Evolutionary conservation across 2,797 vertebrate species (phyloP).

Genomic region (Cryptoprocta ferox): DNA sequence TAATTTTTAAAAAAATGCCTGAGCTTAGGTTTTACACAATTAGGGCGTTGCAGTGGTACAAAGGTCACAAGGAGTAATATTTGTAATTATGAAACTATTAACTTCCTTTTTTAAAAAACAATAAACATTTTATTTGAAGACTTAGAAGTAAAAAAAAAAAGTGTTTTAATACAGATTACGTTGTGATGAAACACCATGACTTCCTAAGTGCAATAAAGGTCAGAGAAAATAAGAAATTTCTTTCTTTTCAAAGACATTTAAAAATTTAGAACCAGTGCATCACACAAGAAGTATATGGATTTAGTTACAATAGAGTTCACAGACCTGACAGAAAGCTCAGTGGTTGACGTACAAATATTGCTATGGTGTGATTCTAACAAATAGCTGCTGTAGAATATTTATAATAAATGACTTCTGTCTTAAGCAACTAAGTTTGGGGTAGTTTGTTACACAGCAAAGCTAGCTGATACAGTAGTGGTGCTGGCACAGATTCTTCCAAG

Average conservation of each 20-base stretch:
- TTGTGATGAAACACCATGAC: neutral
- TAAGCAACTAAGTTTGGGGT: neutral
- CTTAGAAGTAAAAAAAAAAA: neutral
- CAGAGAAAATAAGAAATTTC: constrained; percentile 2
- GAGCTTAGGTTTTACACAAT: neutral
- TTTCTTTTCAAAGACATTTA: constrained; percentile 26
- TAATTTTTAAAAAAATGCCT: neutral
- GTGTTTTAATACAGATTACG: neutral
- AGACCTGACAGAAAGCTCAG: neutral
- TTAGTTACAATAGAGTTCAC: neutral
- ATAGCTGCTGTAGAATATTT: neutral
- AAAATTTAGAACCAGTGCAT: neutral
- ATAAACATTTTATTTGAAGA: neutral
- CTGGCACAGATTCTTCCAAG: neutral
- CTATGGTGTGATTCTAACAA: neutral
- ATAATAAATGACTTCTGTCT: neutral
- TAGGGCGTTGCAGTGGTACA: neutral
- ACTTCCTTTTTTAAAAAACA: neutral
- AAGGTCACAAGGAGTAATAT: neutral
- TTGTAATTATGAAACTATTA: neutral
- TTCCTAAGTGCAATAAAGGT: constrained; percentile 29
- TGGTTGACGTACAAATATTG: neutral
- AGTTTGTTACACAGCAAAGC: neutral
- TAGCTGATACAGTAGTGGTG: neutral
- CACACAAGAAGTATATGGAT: neutral